These are phyloP conservation scores for Acridotheres tristis DNA, from an alignment of 2,797 vertebrate genomes.

Conservation along the genomic window DNA sequence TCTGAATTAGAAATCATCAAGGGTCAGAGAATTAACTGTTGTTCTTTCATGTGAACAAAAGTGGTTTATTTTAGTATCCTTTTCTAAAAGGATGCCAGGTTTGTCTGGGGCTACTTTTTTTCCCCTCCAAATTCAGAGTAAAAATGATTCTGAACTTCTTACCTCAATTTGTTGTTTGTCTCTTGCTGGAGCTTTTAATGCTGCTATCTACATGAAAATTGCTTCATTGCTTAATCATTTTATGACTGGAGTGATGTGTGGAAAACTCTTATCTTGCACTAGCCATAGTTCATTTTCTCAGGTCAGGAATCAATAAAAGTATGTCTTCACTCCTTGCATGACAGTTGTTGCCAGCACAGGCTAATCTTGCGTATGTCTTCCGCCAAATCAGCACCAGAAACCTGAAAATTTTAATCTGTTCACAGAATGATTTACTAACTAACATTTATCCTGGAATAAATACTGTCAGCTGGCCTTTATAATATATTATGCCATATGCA, in stretches of 20 bases:
- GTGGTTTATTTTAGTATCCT: not conserved
- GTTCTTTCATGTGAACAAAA: not conserved
- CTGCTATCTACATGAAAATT: not conserved
- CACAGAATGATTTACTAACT: not conserved
- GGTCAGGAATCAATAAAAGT: not conserved
- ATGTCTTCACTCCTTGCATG: not conserved
- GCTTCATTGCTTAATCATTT: conserved; percentile 31
- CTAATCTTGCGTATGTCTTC: not conserved
- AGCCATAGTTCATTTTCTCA: not conserved
- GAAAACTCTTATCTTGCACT: not conserved
- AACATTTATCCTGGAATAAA: not conserved
- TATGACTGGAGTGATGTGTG: not conserved
- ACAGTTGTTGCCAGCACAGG: not conserved
- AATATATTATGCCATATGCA: not conserved
- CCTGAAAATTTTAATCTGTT: not conserved
- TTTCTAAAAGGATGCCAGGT: not conserved
- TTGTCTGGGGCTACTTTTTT: not conserved
- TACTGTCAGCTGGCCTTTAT: not conserved
- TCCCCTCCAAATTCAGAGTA: not conserved
- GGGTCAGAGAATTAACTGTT: not conserved
- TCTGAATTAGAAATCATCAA: not conserved
- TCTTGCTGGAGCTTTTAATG: not conserved
- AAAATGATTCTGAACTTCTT: not conserved
- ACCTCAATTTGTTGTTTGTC: not conserved
- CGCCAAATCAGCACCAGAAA: not conserved